A percentile compares a stretch with the other conserved stretches of the same genome.
Conservation (phyloP, 2,113 vertebrate species). For the Callocephalon fimbriatum region DNA sequence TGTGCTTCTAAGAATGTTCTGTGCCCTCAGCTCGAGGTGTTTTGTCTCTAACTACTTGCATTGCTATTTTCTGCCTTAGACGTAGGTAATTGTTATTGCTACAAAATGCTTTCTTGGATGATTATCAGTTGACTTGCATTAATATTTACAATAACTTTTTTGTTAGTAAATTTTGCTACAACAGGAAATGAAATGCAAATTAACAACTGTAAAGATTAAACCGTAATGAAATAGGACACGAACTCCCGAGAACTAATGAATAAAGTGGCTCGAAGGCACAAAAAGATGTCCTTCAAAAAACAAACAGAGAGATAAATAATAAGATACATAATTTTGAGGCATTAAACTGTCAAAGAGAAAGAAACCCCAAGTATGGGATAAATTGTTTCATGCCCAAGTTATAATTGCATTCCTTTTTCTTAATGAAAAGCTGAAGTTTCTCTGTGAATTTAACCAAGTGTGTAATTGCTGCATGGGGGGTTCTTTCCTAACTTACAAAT, state of each 20-base stretch:
- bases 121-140: slow-evolving; percentile 60
- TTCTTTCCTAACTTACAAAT: neutral
- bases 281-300: slow-evolving; percentile 62
- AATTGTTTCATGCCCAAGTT: slow-evolving; percentile 18
- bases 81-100: neutral
- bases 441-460: slow-evolving; percentile 36
- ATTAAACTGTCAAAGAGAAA: neutral
- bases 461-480: neutral
- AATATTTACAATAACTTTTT: slow-evolving; percentile 75
- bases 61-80: neutral
- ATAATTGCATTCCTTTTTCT: slow-evolving; percentile 42
- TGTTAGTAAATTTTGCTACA: neutral
- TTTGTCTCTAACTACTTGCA: neutral
- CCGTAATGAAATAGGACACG: slow-evolving; percentile 75
- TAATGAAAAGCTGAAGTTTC: slow-evolving; percentile 23
- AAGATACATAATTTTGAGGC: slow-evolving; percentile 60
- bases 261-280: slow-evolving; percentile 72
- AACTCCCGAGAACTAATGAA: slow-evolving; percentile 72
- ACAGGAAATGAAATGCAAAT: slow-evolving; percentile 79
- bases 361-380: neutral
- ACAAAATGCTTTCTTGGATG: neutral
- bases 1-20: neutral
- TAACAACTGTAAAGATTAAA: slow-evolving; percentile 77
- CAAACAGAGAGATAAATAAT: slow-evolving; percentile 59
- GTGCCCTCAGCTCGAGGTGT: neutral